Evolutionary conservation across 2,113 vertebrate species (phyloP).

Genomic region (Ctenodactylus gundi): DNA sequence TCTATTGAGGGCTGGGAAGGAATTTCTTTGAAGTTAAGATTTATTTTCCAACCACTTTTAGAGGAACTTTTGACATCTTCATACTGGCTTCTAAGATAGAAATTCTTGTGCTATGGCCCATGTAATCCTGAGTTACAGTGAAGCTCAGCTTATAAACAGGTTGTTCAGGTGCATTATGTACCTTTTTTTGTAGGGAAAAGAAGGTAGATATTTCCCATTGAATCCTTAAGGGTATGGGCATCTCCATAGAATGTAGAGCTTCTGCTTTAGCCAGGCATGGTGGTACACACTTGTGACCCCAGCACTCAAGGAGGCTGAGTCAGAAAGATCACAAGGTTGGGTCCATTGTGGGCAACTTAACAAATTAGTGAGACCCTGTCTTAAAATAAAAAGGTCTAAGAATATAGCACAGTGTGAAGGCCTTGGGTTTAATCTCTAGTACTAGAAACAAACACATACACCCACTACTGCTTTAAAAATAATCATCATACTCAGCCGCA

Average conservation of each 20-base stretch:
- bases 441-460: no score
- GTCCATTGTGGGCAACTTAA: no score
- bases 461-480: background rate
- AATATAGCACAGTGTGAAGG: no score
- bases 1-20: background rate
- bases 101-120: background rate
- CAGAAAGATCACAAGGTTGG: no score
- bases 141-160: background rate
- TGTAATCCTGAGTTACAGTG: background rate
- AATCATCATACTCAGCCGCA: background rate
- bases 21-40: background rate
- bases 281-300: no score
- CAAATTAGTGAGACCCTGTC: no score
- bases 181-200: background rate
- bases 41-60: background rate
- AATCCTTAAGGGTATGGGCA: background rate
- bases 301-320: no score
- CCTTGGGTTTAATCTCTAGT: no score
- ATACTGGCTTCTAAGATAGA: background rate
- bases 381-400: no score
- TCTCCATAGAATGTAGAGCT: background rate
- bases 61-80: background rate
- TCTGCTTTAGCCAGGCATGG: no score
- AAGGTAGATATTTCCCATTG: background rate
- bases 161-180: rapidly evolving